Conservation (phyloP, 2,888 invertebrate species). For the Artemia sp. region DNA sequence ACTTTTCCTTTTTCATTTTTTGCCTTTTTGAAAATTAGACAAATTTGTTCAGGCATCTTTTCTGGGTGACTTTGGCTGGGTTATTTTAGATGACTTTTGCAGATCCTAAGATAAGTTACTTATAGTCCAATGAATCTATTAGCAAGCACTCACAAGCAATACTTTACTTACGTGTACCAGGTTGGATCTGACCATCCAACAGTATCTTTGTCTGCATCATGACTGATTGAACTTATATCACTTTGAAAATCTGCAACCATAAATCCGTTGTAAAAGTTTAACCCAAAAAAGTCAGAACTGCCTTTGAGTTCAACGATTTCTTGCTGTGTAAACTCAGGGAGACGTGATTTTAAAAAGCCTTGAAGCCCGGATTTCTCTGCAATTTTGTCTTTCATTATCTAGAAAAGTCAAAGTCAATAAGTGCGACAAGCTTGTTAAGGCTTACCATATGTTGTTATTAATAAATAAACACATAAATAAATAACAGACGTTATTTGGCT, state of each 20-base stretch:
- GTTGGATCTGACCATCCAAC: conserved; percentile 16
- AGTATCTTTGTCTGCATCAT: conserved; percentile 19
- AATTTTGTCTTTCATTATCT: conserved; percentile 16
- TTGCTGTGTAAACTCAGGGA: conserved; percentile 43
- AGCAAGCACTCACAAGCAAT: background rate
- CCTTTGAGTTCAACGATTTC: conserved; percentile 41
- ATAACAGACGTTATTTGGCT: too few relatives aligned
- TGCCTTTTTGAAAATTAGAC: too few relatives aligned
- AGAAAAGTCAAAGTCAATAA: too few relatives aligned
- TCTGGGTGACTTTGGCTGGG: too few relatives aligned
- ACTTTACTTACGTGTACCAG: conserved; percentile 21
- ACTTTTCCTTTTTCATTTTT: too few relatives aligned
- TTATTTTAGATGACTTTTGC: too few relatives aligned
- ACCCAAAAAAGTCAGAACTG: conserved; percentile 26
- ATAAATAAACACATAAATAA: too few relatives aligned
- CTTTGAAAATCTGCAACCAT: conserved; percentile 13
- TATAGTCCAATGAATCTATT: too few relatives aligned
- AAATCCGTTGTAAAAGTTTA: conserved; percentile 26
- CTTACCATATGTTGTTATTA: too few relatives aligned
- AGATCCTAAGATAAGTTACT: too few relatives aligned
- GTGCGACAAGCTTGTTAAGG: too few relatives aligned
- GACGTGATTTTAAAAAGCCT: conserved; percentile 42
- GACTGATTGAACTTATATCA: conserved; percentile 16
- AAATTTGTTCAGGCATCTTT: too few relatives aligned
- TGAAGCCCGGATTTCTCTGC: conserved; percentile 41